Conservation (phyloP, 2,797 vertebrate genomes). For the Sebastes variabilis region DNA sequence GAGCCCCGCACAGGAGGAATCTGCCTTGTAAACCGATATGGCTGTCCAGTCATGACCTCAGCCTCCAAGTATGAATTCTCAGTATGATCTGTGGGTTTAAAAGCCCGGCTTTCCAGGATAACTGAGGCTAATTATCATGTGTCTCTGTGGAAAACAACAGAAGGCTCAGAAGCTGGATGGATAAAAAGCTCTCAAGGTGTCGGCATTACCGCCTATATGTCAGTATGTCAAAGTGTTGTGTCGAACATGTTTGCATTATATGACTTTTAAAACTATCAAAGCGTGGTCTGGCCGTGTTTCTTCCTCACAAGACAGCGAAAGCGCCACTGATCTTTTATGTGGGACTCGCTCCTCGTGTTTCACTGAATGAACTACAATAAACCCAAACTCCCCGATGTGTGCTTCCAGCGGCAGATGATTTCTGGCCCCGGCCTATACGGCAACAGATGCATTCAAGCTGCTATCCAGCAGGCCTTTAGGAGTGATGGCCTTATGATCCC, state of each 20-base stretch:
- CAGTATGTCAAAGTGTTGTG: neutral
- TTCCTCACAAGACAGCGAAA: slow-evolving; percentile 6
- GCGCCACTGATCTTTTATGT: slow-evolving; percentile 3
- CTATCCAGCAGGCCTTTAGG: slow-evolving; percentile 23
- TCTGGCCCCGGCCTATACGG: neutral
- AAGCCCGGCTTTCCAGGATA: slow-evolving; percentile 67
- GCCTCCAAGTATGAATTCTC: slow-evolving; percentile 75
- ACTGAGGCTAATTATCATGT: slow-evolving; percentile 68
- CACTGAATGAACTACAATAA: slow-evolving; percentile 28
- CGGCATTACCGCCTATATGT: neutral
- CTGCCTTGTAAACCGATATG: slow-evolving; percentile 78
- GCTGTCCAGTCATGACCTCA: slow-evolving; percentile 82
- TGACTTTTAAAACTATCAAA: neutral
- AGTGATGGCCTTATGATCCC: slow-evolving; percentile 6
- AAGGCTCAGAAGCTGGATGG: slow-evolving; percentile 12
- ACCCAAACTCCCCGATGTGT: slow-evolving; percentile 8
- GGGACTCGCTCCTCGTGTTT: slow-evolving; percentile 23
- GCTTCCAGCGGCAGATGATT: slow-evolving; percentile 1
- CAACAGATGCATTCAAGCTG: slow-evolving; percentile 47
- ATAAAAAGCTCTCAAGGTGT: slow-evolving; percentile 46
- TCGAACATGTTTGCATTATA: neutral
- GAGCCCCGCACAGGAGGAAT: slow-evolving; percentile 69
- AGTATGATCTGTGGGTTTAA: slow-evolving; percentile 66
- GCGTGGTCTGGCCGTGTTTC: slow-evolving; percentile 6
- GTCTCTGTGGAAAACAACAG: slow-evolving; percentile 60